Percentiles rank a stretch among this genome's conserved stretches.
These are phyloP conservation scores for Micoletzkya japonica DNA, from an alignment of 2,888 invertebrate species.

Conservation along the genomic window DNA sequence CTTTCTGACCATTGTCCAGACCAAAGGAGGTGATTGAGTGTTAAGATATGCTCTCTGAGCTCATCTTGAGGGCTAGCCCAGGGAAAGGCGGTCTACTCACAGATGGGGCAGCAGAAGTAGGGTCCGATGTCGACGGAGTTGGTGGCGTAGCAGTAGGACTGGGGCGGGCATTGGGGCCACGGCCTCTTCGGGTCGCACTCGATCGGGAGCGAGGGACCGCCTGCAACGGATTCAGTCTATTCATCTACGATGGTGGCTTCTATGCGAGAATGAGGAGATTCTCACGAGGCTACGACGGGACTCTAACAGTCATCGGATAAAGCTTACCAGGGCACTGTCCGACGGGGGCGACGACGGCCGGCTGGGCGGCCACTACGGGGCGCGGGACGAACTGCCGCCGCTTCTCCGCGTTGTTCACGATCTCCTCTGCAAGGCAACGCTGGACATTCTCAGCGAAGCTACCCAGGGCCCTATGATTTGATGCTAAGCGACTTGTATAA, in stretches of 20 bases:
- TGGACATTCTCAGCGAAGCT: background rate
- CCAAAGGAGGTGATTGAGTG: too few species aligned
- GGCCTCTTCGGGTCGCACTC: conserved; percentile 64
- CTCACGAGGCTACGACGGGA: background rate
- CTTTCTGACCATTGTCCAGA: too few species aligned
- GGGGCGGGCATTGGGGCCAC: conserved; percentile 64
- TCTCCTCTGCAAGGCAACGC: conserved; percentile 20
- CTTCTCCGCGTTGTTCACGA: conserved; percentile 41
- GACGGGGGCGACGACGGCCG: conserved; percentile 54
- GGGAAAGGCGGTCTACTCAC: conserved; percentile 44
- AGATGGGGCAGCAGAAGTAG: conserved; percentile 64
- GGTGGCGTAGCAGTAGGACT: conserved; percentile 64
- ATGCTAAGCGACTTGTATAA: background rate
- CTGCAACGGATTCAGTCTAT: background rate
- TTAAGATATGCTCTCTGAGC: background rate
- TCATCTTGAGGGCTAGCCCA: too few species aligned
- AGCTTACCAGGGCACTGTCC: conserved; percentile 54
- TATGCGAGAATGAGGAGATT: background rate
- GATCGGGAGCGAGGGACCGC: conserved; percentile 58
- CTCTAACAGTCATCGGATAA: background rate
- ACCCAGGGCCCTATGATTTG: background rate
- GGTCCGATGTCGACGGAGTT: conserved; percentile 64
- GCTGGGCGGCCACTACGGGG: conserved; percentile 39
- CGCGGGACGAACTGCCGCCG: conserved; percentile 56
- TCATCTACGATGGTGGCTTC: background rate